Conservation (phyloP, 2,888 invertebrate species). For the Dicyrtoma fusca region DNA sequence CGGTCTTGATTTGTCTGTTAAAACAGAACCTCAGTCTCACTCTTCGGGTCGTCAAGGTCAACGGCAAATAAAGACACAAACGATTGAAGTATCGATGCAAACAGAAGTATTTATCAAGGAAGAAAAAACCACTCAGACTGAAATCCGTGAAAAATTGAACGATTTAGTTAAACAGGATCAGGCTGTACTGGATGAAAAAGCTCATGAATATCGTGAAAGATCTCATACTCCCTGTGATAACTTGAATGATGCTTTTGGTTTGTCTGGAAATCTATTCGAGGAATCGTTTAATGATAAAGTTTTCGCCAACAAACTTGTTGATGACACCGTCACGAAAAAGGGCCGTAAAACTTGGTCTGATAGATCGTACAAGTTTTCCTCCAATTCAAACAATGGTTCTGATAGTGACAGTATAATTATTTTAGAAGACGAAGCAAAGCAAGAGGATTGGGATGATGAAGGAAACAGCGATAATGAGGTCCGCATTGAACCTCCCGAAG, state of each 20-base stretch:
- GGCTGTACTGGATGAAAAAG: slow-evolving; percentile 20
- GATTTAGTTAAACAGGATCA: too few relatives aligned
- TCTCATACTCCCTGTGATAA: not conserved
- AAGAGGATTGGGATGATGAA: not conserved
- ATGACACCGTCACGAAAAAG: not conserved
- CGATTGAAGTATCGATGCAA: slow-evolving; percentile 25
- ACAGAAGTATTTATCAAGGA: not conserved
- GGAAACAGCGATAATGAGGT: too few relatives aligned
- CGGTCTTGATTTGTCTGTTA: slow-evolving; percentile 8
- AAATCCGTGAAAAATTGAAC: too few relatives aligned
- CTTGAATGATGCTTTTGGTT: not conserved
- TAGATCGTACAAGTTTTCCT: not conserved
- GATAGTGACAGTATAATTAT: slow-evolving; percentile 31
- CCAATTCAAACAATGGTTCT: not conserved
- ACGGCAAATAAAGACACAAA: too few relatives aligned
- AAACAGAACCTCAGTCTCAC: not conserved
- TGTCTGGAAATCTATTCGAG: slow-evolving; percentile 33
- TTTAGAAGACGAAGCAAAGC: slow-evolving; percentile 14
- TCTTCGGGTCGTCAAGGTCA: too few relatives aligned
- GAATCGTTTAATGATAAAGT: slow-evolving; percentile 30
- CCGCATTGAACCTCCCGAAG: too few relatives aligned
- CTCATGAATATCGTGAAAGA: slow-evolving; percentile 16
- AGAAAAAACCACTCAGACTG: not conserved
- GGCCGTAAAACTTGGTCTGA: slow-evolving; percentile 17
- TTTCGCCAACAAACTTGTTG: slow-evolving; percentile 17